Base-by-base conservation (phyloP, 1,140 invertebrate species). In the Drosophila paulistorum region DNA sequence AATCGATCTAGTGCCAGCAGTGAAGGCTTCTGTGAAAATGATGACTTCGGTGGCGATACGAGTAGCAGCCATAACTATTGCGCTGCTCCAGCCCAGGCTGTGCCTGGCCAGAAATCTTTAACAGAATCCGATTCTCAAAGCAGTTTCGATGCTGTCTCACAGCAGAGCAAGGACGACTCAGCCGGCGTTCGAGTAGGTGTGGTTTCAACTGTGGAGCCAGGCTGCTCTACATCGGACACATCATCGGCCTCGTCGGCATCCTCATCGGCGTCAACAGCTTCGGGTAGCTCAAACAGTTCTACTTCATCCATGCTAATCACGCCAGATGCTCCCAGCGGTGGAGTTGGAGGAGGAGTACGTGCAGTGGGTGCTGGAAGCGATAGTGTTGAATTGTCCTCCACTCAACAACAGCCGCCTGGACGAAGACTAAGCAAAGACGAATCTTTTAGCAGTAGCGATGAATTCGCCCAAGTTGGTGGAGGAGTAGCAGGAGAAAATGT, bases 11-110 rank as follows among this genome's bases (percentile, higher is more conserved):
- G 97, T 91, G 96, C 98, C 17, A 98, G 97, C 76, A 98, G 97
- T 78, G 98, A 99, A 93, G 98, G 98, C 39, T 99, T 99, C 91
- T 98, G 98, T 93, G 97, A 98, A 93, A 98, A 98, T 90, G 96
- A 97, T 71, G 95, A 95, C 68, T 96, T 97, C 79, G 95, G 94
- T 7, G 92, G 79, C 3, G 91, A 92, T 58, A 92, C 86, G 55
- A 92, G 87, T 59, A 91, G 91, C 51, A 91, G 91, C 30, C 90
- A 90, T 59, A 91, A 91, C 60, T 87, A 91, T 45, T 87, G 86
- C 17, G 45, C 45, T 58, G 74, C 81, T 14, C 73, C 74, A 2
- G 76, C 71, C 6, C 70, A 77, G 41, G 48, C 67, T 17, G 78
- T 63, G 13, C 59, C 45, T 0, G 79, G 68, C 7, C 77, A 79